Base-by-base conservation (phyloP, 1,140 invertebrate genomes). In the Anadara kagoshimensis region DNA sequence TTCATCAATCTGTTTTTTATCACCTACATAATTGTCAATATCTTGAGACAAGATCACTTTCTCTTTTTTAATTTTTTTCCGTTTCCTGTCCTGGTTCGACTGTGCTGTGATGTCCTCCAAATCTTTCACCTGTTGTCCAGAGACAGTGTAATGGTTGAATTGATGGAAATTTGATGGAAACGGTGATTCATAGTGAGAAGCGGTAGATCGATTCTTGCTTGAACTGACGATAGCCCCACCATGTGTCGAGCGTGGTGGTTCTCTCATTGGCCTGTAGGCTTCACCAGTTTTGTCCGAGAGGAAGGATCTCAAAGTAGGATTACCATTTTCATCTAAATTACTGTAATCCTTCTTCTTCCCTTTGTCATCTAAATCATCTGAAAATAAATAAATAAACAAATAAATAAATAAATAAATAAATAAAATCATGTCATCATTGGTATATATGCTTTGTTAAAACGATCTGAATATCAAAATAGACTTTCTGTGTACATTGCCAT, bases 11-110 rank as follows among this genome's bases (percentile, higher is more conserved):
- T 56, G 47, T 53, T 71, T 79, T 36, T 36, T 36, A 67, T 79
- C 56, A 14, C 83, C 83, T 56, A 76, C 74, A 72, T 83, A 82
- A 66, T 81, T 77, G 36, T 81, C 78, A 68, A 81, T 69, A 20
- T 83, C 73, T 54, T 83, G 78, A n/a, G 83, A 43, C 51, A 65
- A 63, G 43, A 69, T 64, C 5, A 47, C 16, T 26, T 79, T 78
- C 44, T 79, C 64, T 57, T 78, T 74, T 20, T 72, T 74, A 0
- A 10, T n/a, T 58, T 80, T 78, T 47, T 78, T 80, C 54, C 70
- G 20, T 41, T 24, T 16, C 24, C 59, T 26, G 26, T 62, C 51
- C 22, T 68, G 47, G 22, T 64, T 57, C 49, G 54, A 41, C 24
- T 29, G 16, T 12, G 47, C 18, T 5, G 70, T 24, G 5, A 43